Percentiles rank a stretch among this genome's conserved stretches.
phyloP scores from a whole-genome alignment of 2,113 vertebrate genomes.

The Mugil cephalus region DNA sequence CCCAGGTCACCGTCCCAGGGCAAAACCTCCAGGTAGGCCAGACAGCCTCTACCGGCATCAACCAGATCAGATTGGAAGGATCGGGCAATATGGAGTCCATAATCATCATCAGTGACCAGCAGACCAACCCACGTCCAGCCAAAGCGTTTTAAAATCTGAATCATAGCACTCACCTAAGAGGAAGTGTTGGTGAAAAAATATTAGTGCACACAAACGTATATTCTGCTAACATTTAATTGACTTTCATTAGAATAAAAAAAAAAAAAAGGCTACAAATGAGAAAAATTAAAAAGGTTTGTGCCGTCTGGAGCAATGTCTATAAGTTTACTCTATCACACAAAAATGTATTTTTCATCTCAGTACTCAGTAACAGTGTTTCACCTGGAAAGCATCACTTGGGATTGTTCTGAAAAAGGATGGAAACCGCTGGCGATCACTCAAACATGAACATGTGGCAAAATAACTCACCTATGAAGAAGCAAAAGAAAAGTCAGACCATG shows the following conservation, averaged over 20 bases:
- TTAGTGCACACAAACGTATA: neutral
- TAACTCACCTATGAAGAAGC: conserved; percentile 53
- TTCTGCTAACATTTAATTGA: neutral
- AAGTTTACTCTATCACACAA: neutral
- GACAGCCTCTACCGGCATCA: conserved; percentile 30
- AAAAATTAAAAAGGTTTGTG: neutral
- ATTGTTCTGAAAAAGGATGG: conserved; percentile 59
- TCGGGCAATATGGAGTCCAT: conserved; percentile 49
- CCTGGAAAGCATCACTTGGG: conserved; percentile 49
- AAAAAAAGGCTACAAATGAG: neutral
- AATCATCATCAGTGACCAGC: conserved; percentile 63
- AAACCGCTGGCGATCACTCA: conserved; percentile 58
- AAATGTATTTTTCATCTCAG: neutral
- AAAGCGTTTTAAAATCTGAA: conserved; percentile 45
- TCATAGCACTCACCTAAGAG: conserved; percentile 39
- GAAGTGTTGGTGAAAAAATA: neutral
- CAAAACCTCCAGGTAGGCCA: conserved; percentile 76
- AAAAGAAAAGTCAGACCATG: neutral
- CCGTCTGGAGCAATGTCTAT: neutral
- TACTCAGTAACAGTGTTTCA: conserved; percentile 8
- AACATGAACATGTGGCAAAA: conserved; percentile 60
- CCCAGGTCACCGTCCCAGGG: conserved; percentile 53
- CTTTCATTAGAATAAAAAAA: neutral
- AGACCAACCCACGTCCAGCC: conserved; percentile 51
- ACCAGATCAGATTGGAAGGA: conserved; percentile 46